Conservation (phyloP, 1,140 invertebrate species). For the Diabrotica undecimpunctata region DNA sequence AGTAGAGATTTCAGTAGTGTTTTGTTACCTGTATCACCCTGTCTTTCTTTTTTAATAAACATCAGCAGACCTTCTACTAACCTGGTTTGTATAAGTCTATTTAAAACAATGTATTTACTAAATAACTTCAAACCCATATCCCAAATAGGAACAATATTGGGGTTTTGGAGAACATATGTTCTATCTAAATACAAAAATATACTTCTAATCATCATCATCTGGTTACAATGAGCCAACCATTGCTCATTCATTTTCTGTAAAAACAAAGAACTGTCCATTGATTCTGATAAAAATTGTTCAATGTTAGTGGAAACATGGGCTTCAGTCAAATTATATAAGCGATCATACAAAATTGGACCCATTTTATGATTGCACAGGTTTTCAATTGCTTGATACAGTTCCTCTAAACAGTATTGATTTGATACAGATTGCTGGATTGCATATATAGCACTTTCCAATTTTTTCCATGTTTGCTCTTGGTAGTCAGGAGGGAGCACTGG, state of each 20-base stretch:
- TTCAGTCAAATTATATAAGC: constrained; percentile 82
- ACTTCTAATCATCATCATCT: constrained; percentile 99
- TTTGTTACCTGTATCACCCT: constrained; percentile 84
- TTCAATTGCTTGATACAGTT: constrained; percentile 94
- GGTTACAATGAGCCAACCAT: constrained; percentile 92
- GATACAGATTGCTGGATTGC: constrained; percentile 92
- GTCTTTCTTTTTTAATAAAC: constrained; percentile 83
- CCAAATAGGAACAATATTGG: constrained; percentile 92
- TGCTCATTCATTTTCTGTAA: constrained; percentile 92
- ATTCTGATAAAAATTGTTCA: constrained; percentile 83
- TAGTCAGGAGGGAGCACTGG: constrained; percentile 92
- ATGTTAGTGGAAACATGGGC: constrained; percentile 87
- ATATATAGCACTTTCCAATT: constrained; percentile 86
- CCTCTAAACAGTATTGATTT: constrained; percentile 88
- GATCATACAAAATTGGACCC: constrained; percentile 88
- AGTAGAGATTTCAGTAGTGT: constrained; percentile 88
- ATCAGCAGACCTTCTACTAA: constrained; percentile 86
- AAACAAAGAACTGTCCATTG: constrained; percentile 88
- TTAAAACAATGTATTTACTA: constrained; percentile 87
- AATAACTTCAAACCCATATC: constrained; percentile 97
- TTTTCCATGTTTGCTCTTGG: constrained; percentile 90
- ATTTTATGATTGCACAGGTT: constrained; percentile 98
- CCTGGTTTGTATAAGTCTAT: constrained; percentile 82
- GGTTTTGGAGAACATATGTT: constrained; percentile 93
- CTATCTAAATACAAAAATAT: constrained; percentile 97